Conservation (phyloP, 2,113 vertebrate species). For the Sylvia atricapilla region DNA sequence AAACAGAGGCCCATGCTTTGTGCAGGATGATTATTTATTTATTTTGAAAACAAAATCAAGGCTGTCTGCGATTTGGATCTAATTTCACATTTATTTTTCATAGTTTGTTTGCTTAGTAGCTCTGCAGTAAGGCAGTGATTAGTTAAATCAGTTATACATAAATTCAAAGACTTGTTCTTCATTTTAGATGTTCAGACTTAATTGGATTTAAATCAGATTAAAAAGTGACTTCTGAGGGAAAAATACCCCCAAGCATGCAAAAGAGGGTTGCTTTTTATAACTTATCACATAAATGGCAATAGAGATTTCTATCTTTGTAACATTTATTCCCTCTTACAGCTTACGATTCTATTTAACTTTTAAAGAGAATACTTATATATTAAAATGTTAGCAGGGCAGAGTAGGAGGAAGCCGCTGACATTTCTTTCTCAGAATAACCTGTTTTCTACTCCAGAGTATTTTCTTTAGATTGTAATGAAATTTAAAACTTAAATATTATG, state of each 20-base stretch:
- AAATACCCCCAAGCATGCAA: conserved; percentile 39
- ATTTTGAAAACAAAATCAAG: conserved; percentile 38
- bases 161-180: conserved; percentile 57
- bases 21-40: conserved; percentile 15
- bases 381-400: background rate
- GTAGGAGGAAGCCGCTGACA: background rate
- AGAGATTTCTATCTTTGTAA: conserved; percentile 30
- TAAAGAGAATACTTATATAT: background rate
- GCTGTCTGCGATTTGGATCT: conserved; percentile 13
- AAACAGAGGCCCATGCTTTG: background rate
- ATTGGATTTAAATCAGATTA: conserved; percentile 64
- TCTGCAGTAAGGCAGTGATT: conserved; percentile 1
- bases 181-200: conserved; percentile 58
- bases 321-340: conserved; percentile 11
- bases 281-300: conserved; percentile 1
- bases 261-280: conserved; percentile 32
- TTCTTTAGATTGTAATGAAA: background rate
- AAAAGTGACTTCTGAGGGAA: conserved; percentile 54
- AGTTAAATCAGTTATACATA: conserved; percentile 49
- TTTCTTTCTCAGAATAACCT: background rate
- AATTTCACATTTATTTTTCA: conserved; percentile 35
- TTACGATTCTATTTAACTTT: conserved; percentile 1
- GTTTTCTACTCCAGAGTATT: background rate
- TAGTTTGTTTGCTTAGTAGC: conserved; percentile 28
- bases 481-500: background rate